Evolutionary conservation across 2,797 vertebrate genomes (phyloP).

Genomic region (Cirrhinus molitorella): DNA sequence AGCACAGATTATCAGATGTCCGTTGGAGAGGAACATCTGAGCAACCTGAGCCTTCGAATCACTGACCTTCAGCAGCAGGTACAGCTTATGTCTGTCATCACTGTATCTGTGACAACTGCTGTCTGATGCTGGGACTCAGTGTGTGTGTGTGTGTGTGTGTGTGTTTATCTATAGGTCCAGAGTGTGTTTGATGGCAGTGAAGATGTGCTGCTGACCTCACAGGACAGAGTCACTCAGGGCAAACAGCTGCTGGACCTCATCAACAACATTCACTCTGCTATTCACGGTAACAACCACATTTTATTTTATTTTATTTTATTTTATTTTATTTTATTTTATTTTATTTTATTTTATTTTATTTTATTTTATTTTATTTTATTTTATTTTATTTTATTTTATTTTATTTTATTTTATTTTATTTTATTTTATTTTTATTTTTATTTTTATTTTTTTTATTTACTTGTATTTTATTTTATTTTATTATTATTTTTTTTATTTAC

Average conservation of each 20-base stretch:
- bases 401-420: not conserved
- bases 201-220: slow-evolving; percentile 68
- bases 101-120: not conserved
- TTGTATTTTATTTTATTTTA: not conserved
- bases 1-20: slow-evolving; percentile 63
- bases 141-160: slow-evolving; percentile 13
- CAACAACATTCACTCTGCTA: slow-evolving; percentile 71
- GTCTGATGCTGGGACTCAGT: not conserved
- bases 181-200: slow-evolving; percentile 67
- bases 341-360: not conserved
- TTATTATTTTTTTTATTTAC: too few relatives aligned
- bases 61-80: slow-evolving; percentile 80
- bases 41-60: slow-evolving; percentile 71
- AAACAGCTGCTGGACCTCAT: slow-evolving; percentile 76
- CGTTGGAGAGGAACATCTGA: slow-evolving; percentile 68
- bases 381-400: not conserved
- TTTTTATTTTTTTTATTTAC: too few relatives aligned
- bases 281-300: slow-evolving; percentile 78
- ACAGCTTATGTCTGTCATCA: not conserved
- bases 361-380: too few relatives aligned
- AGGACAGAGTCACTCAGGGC: slow-evolving; percentile 73
- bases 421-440: not conserved
- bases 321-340: too few relatives aligned
- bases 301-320: too few relatives aligned
- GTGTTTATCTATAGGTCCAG: slow-evolving; percentile 73